Conservation (phyloP, 1,140 invertebrate species). For the Diabrotica undecimpunctata region DNA sequence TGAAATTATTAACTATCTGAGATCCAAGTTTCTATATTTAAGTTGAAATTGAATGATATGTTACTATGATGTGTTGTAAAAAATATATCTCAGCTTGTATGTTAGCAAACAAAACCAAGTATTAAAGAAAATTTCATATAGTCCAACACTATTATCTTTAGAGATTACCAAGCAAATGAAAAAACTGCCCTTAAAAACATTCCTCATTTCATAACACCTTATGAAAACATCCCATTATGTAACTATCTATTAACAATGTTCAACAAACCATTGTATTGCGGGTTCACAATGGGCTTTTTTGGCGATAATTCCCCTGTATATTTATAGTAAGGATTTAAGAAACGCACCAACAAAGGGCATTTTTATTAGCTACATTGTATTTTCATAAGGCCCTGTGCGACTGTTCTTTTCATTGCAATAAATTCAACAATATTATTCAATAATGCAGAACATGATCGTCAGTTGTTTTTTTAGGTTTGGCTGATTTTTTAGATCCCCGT, state of each 20-base stretch:
- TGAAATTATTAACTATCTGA: no score
- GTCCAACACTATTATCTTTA: no score
- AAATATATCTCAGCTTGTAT: no score
- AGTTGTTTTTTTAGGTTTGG: constrained; percentile 28
- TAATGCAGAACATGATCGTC: constrained; percentile 11
- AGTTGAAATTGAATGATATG: no score
- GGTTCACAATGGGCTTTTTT: constrained; percentile 33
- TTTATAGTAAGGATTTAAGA: constrained; percentile 34
- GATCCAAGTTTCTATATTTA: no score
- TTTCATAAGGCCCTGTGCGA: constrained; percentile 23
- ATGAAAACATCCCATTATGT: constrained; percentile 42
- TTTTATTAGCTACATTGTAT: constrained; percentile 31
- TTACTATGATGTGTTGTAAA: no score
- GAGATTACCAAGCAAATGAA: background rate
- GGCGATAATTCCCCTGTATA: constrained; percentile 29
- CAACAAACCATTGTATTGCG: constrained; percentile 36
- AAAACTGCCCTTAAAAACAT: constrained; percentile 25
- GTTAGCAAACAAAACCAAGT: no score
- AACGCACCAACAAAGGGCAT: constrained; percentile 23
- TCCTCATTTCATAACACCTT: constrained; percentile 36
- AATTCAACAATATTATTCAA: constrained; percentile 21
- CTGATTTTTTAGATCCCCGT: constrained; percentile 5
- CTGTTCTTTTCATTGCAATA: constrained; percentile 27
- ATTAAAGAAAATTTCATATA: no score
- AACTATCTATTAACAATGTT: constrained; percentile 41